Evolutionary conservation across 2,888 invertebrate genomes (phyloP).

Genomic region (Hypomecis atomaria): DNA sequence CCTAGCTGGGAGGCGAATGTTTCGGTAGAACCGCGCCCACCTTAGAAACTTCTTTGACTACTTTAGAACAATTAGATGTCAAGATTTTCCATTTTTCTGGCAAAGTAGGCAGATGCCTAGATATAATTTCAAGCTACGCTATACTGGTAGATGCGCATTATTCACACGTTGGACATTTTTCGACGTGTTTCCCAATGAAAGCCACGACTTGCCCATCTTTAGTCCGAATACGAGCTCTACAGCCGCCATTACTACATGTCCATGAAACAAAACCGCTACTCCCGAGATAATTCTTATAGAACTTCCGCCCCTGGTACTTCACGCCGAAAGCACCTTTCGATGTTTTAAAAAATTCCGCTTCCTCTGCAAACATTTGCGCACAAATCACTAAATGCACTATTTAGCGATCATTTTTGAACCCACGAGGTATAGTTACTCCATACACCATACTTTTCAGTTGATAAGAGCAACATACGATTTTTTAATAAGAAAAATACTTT

Average conservation of each 20-base stretch:
- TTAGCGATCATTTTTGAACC: neutral
- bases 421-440: neutral
- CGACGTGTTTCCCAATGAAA: constrained; percentile 7
- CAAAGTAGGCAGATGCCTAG: too few species aligned
- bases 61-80: too few species aligned
- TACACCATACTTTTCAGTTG: neutral
- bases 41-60: too few species aligned
- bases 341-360: constrained; percentile 20
- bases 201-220: constrained; percentile 5
- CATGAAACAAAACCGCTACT: constrained; percentile 37
- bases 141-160: constrained; percentile 24
- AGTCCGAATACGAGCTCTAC: constrained; percentile 15
- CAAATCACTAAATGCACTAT: neutral
- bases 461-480: too few species aligned
- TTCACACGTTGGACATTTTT: constrained; percentile 3
- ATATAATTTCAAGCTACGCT: too few species aligned
- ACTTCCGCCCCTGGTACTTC: constrained; percentile 13
- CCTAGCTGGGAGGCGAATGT: too few species aligned
- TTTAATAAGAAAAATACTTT: too few species aligned
- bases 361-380: constrained; percentile 6
- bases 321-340: constrained; percentile 6
- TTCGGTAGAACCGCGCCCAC: too few species aligned
- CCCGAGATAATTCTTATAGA: constrained; percentile 32
- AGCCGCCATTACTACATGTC: constrained; percentile 33
- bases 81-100: too few species aligned